Evolutionary conservation across 2,113 vertebrate species (phyloP).

Genomic region (Anser cygnoides): DNA sequence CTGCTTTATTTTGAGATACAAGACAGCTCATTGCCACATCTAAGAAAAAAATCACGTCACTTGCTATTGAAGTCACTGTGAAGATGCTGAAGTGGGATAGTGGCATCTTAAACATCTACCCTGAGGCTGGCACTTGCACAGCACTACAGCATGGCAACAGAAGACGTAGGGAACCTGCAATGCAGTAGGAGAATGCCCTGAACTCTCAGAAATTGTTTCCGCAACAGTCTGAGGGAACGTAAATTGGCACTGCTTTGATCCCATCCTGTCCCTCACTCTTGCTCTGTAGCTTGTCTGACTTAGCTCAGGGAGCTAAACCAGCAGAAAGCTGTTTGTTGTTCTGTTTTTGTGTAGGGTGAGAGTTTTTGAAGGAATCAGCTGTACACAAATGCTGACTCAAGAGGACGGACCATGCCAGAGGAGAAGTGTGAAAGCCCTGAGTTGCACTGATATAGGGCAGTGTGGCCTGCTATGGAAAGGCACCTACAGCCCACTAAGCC

Average conservation of each 20-base stretch:
- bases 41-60: background rate
- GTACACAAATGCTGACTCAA: background rate
- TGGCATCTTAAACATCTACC: background rate
- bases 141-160: background rate
- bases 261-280: background rate
- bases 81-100: background rate
- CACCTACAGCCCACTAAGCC: background rate
- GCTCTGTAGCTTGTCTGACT: background rate
- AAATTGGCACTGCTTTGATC: background rate
- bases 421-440: background rate
- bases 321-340: background rate
- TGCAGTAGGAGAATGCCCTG: background rate
- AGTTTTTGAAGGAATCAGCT: background rate
- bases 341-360: background rate
- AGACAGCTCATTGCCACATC: background rate
- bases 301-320: background rate
- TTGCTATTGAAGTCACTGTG: background rate
- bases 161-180: background rate
- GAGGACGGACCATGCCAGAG: background rate
- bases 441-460: no score
- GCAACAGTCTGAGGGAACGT: background rate
- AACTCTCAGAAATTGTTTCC: background rate
- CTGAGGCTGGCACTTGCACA: fast-evolving
- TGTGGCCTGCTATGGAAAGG: background rate
- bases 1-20: background rate